Evolutionary conservation across 2,888 invertebrate species (phyloP), one percentile per base, ranked within the genome.

Genomic region (Ennomos erosarius): DNA sequence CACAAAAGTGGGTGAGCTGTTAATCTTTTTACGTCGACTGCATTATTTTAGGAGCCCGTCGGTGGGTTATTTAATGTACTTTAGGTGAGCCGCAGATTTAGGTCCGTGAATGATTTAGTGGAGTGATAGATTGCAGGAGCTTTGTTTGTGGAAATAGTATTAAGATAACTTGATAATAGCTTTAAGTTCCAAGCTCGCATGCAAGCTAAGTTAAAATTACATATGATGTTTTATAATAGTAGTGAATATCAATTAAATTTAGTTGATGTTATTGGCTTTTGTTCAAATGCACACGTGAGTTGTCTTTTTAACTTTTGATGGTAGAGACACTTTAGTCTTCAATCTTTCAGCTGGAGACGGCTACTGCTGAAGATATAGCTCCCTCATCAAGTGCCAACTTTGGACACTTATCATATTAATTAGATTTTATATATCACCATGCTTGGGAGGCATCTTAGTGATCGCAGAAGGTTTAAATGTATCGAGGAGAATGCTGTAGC

Each of bases 1-100:
- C 84, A 84, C 82, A 81, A 81, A 82, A 83, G 78, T 78, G 77
- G 76, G 76, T 56, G 69, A 63, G 79, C 79, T 81, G 84, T 85
- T 86, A 85, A 87, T 87, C 86, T 87, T 84, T 85, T 82, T 80
- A 81, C 78, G 82, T 85, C 81, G 76, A 77, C 82, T 85, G 81
- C 82, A 85, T 85, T 87, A 84, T 82, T 81, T 83, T 78, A 78
- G 72, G 72, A 74, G 71, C 73, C 69, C 65, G 64, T 72, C 71
- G 62, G 70, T 73, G 69, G 73, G 73, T 74, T 74, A 71, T 76
- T 74, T 73, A 73, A 75, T 70, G 68, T 71, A 58, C 67, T 73
- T 62, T 71, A 47, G 67, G 60, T 58, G 52, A 58, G 55, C 57
- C 62, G 35, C 56, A 63, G 64, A 60, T 58, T 65, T 63, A 61